Evolutionary conservation across 2,797 vertebrate genomes (phyloP), one percentile per base, ranked within the genome.

Genomic region (Halcyon badia): DNA sequence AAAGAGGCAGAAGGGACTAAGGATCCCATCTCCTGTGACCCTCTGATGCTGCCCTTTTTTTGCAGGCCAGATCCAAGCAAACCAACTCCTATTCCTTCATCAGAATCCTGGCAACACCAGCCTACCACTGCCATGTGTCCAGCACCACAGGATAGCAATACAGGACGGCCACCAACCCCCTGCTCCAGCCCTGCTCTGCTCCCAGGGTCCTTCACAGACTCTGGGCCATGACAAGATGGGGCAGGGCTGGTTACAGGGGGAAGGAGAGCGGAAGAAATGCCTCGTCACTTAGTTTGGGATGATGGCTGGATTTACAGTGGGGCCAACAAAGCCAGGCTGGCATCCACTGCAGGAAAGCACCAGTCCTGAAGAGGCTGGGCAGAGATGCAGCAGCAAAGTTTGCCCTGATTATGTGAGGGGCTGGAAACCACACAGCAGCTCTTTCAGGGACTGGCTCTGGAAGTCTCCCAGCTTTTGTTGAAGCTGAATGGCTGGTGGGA

Each of bases 401-500:
- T 93, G 92, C 61, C 54, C 90, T 83, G 65, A 57, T 96, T 97
- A 39, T 93, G 61, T 62, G 83, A 87, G 58, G 39, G 77, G 56
- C 30, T 97, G 96, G 94, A 96, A 95, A 91, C 56, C 77, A 89
- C 87, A 96, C 92, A 97, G 93, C 82, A 68, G 90, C 51, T 96
- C 95, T 96, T 97, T 96, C 87, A 97, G 79, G 48, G 80, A 52
- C 87, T 15, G 75, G 75, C 14, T 65, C 94, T 97, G 97, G 91
- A 97, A 87, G 60, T 56, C 71, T 92, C 91, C 85, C 95, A 97
- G 91, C 78, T 97, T 95, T 96, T 96, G 88, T 79, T 96, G 92
- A 89, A 96, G 94, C 89, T 95, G 96, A 97, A 97, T 95, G 94
- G 97, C 89, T 94, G 90, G 85, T 97, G 93, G 91, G 90, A 95